These are phyloP conservation scores for Marmota flaviventris DNA, from an alignment of 2,113 vertebrate species.

Conservation along the genomic window DNA sequence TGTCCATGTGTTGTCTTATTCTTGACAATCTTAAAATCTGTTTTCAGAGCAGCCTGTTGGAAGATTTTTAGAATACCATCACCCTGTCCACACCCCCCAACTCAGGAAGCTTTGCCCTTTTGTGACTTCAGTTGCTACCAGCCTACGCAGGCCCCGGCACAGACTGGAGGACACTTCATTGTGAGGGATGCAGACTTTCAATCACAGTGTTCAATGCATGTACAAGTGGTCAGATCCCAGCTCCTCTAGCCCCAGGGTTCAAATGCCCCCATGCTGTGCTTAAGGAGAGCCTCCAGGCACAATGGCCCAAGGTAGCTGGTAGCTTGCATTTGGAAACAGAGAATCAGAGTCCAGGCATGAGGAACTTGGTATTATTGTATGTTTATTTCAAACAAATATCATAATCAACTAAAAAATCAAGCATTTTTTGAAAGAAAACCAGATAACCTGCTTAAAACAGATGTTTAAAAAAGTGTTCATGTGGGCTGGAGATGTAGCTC, in stretches of 20 bases:
- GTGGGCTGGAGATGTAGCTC: too few species aligned
- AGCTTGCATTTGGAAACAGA: background rate
- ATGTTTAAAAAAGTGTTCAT: background rate
- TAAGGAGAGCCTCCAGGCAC: accelerated
- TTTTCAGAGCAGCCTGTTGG: background rate
- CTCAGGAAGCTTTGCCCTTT: background rate
- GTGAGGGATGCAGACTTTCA: background rate
- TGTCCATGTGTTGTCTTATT: background rate
- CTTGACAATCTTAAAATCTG: background rate
- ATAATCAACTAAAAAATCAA: background rate
- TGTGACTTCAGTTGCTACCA: background rate
- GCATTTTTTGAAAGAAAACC: background rate
- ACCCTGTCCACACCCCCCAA: too few species aligned
- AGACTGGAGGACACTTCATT: background rate
- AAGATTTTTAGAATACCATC: background rate
- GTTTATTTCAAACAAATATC: background rate
- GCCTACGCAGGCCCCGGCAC: background rate
- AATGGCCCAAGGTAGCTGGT: accelerated
- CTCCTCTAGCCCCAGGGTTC: too few species aligned
- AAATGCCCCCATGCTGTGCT: background rate
- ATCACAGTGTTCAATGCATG: background rate
- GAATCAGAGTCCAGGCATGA: background rate
- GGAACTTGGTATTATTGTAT: background rate
- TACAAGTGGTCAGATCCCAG: background rate
- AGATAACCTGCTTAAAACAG: background rate